phyloP scores from a whole-genome alignment of 2,113 vertebrate genomes.

The Hippocampus zosterae region DNA sequence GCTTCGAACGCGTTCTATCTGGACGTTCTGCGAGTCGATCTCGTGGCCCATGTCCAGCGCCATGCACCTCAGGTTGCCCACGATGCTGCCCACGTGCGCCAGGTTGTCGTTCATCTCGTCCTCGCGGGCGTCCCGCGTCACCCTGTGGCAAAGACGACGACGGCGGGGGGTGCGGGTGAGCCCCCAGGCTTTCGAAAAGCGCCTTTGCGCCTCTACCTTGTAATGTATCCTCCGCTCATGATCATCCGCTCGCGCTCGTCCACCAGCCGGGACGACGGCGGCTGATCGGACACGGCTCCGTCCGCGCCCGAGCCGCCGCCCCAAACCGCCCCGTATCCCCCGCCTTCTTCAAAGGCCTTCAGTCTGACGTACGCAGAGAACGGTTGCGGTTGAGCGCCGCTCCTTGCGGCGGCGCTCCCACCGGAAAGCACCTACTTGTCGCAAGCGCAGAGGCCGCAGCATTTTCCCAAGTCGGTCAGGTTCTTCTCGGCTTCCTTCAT shows the following conservation, averaged over 20 bases:
- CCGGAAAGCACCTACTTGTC: slow-evolving; percentile 63
- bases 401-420: too few species aligned
- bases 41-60: slow-evolving; percentile 79
- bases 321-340: slow-evolving; percentile 73
- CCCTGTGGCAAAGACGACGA: slow-evolving; percentile 49
- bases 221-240: slow-evolving; percentile 78
- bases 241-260: slow-evolving; percentile 78
- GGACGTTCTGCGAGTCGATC: slow-evolving; percentile 74
- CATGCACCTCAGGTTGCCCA: slow-evolving; percentile 78
- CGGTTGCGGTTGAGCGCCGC: neutral
- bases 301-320: slow-evolving; percentile 68
- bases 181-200: neutral
- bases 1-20: slow-evolving; percentile 63
- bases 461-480: slow-evolving; percentile 77
- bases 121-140: slow-evolving; percentile 74
- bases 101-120: slow-evolving; percentile 82
- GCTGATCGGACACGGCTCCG: slow-evolving; percentile 74
- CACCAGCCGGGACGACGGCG: slow-evolving; percentile 66
- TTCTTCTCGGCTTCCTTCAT: slow-evolving; percentile 83
- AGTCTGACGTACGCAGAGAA: slow-evolving; percentile 51
- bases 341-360: slow-evolving; percentile 72
- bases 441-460: slow-evolving; percentile 78
- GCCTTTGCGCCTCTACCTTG: slow-evolving; percentile 53
- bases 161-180: too few species aligned
- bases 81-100: slow-evolving; percentile 74